Base-by-base conservation (phyloP, 2,113 vertebrate genomes). In the Recurvirostra avosetta region DNA sequence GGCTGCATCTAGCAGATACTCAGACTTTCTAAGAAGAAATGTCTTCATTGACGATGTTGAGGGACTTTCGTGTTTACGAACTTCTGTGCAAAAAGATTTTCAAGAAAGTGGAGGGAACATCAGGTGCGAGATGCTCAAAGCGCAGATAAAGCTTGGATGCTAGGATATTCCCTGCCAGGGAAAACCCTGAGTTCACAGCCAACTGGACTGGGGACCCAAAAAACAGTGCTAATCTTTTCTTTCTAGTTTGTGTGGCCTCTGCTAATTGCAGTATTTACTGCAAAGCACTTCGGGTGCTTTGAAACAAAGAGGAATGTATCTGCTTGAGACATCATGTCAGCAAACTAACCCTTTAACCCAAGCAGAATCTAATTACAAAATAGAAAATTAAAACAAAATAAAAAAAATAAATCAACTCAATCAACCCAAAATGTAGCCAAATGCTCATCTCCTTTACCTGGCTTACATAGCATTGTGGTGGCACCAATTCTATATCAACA, bases 381-480 rank as follows among this genome's bases (percentile, higher is more conserved):
- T 4, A 53, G 26, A 73, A 56, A 77, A 16, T 25, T 10, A 12
- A 43, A 50, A 50, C 49, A 50, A 58, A 23, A 12, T 22, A 29
- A n/a, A 53, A 47, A 20, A 45, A 34, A 56, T 23, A 47, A 40
- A 36, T 34, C 2, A 38, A 38, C 26, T 41, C 21, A 67, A 43
- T 66, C 7, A 29, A 40, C 34, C 7, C 30, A 47, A 53, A 61
- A 65, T 32, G 25, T 12, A 86, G 55, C 5, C 15, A 61, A 47
- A 25, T 1, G 0, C 26, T 52, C 30, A 4, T 68, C 74, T 83
- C 65, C 45, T 63, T 70, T 66, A n/a, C 49, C 66, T 53, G 38
- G 15, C 9, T 45, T 59, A 62, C 9, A 23, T 12, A 52, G 65
- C 62, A 25, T 4, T 7, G 23, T 0, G 0, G 19, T 3, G 1